These are phyloP conservation scores for Tenualosa thibaudeaui DNA, from an alignment of 2,797 vertebrate species.

Conservation along the genomic window DNA sequence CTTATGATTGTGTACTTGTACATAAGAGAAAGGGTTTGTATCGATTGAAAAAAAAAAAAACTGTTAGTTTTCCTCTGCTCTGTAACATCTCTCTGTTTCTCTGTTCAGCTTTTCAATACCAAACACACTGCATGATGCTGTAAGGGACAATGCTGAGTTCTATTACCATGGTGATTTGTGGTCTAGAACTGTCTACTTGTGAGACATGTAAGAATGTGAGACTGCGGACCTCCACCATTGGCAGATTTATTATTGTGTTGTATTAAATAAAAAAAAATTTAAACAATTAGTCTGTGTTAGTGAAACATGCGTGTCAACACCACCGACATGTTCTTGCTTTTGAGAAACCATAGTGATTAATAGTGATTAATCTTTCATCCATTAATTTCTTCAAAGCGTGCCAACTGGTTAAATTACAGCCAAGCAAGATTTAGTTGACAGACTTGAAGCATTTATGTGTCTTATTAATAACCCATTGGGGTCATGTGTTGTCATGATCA, in stretches of 20 bases:
- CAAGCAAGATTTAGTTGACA: not conserved
- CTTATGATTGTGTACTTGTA: not conserved
- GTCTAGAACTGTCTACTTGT: not conserved
- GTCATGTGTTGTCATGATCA: not conserved
- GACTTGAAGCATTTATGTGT: not conserved
- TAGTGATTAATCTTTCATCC: not conserved
- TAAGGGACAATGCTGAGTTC: not conserved
- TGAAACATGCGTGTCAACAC: not conserved
- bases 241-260: not conserved
- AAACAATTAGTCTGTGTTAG: not conserved
- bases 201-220: not conserved
- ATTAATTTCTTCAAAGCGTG: not conserved
- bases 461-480: not conserved
- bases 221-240: not conserved
- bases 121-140: not conserved
- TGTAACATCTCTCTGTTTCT: not conserved
- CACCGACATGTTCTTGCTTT: not conserved
- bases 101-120: not conserved
- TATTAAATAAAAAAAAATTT: not conserved
- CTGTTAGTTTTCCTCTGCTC: not conserved
- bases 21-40: not conserved
- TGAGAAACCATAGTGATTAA: not conserved
- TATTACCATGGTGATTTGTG: not conserved
- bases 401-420: not conserved
- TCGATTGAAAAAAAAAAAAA: not conserved